Evolutionary conservation across 2,113 vertebrate species (phyloP), one percentile per base, ranked within the genome.

Genomic region (Phyllostomus discolor): DNA sequence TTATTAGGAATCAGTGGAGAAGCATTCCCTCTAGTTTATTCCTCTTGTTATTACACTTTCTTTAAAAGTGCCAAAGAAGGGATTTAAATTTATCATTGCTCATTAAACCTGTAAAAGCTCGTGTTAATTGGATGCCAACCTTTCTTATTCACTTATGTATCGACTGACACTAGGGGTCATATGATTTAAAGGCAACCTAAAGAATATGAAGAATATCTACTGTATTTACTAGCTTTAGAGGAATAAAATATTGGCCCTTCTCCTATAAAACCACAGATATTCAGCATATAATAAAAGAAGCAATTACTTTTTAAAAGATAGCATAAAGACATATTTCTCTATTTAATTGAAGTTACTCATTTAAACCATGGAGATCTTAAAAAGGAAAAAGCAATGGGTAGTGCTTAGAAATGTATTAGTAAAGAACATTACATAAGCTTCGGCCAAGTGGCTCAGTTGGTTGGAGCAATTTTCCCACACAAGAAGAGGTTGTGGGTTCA

Each of bases 41-140:
- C 89, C 48, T 94, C 59, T 86, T 98, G 91, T 97, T 98, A 98
- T 97, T 98, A 97, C 43, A 95, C 89, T 96, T 98, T 97, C 96
- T 98, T 98, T 98, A 97, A 98, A 98, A 98, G 82, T 98, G 94
- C 22, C 75, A 98, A 96, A 97, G 94, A 97, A 98, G 96, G 38
- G 91, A 97, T 98, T 98, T 97, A 96, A 98, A 99, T 98, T 98
- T 98, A 98, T 98, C 97, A 98, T 95, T 98, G 67, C 94, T 98
- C 96, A 98, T 99, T 98, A 98, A 98, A 98, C 85, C 95, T 97
- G 94, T 94, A 98, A 98, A 96, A 98, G 93, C 59, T 93, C 88
- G 83, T 97, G 96, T 98, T 99, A 99, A 99, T 98, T 99, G 97
- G 94, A 98, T 98, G 96, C 97, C 94, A 93, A 88, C 95, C 90